Conservation (phyloP, 2,888 invertebrate genomes). For the Leptopterna dolabrata region DNA sequence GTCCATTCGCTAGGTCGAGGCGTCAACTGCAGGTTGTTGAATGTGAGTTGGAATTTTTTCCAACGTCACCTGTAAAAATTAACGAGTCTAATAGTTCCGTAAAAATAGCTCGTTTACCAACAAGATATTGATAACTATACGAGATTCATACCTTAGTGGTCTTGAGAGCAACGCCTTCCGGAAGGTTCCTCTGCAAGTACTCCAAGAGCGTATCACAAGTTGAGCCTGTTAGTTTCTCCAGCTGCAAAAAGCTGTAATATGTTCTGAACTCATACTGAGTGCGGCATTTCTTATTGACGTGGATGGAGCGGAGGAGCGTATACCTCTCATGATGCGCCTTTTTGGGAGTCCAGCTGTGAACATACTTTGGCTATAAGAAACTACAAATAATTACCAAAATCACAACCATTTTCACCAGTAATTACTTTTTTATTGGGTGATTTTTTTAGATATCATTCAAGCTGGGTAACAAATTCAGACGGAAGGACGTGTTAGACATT, state of each 20-base stretch:
- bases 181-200: slow-evolving; percentile 95
- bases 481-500: too few species aligned
- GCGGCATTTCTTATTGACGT: slow-evolving; percentile 91
- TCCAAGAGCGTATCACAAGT: slow-evolving; percentile 96
- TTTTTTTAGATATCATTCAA: too few species aligned
- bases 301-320: slow-evolving; percentile 87
- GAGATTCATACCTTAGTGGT: slow-evolving; percentile 76
- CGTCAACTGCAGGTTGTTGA: neutral
- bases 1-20: neutral
- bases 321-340: slow-evolving; percentile 81
- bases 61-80: slow-evolving; percentile 1
- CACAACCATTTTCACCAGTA: too few species aligned
- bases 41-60: slow-evolving; percentile 37
- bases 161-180: slow-evolving; percentile 96
- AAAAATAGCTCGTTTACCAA: neutral
- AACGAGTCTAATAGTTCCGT: too few species aligned
- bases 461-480: too few species aligned
- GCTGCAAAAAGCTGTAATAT: slow-evolving; percentile 85
- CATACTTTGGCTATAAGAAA: too few species aligned
- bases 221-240: slow-evolving; percentile 90
- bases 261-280: slow-evolving; percentile 97
- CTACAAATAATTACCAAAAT: too few species aligned
- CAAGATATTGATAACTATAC: neutral
- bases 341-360: slow-evolving; percentile 75
- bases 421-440: too few species aligned